phyloP scores from a whole-genome alignment of 2,113 vertebrate species.

The Xenus cinereus region DNA sequence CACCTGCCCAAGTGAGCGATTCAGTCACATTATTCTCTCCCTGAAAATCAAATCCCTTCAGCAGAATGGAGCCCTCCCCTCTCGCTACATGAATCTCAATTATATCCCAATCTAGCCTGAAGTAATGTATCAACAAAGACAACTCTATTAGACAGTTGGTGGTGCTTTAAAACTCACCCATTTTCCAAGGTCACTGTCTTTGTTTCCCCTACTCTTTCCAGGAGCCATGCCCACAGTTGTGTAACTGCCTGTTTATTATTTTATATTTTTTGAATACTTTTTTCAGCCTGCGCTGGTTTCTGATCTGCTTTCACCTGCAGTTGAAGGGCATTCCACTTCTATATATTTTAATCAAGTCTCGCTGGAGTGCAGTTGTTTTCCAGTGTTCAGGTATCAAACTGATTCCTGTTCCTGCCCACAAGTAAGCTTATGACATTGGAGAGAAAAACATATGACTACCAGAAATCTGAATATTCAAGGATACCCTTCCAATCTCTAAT shows the following conservation, averaged over 20 bases:
- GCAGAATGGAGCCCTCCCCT: not conserved
- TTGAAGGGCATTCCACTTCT: not conserved
- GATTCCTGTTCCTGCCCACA: not conserved
- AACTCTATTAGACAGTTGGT: not conserved
- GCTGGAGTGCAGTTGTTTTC: not conserved
- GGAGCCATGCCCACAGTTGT: rapidly evolving
- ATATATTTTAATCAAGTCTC: not conserved
- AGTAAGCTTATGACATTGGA: not conserved
- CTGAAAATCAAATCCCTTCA: not conserved
- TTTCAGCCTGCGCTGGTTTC: not conserved
- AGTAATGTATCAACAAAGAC: not conserved
- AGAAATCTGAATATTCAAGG: not conserved
- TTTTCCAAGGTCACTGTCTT: not conserved
- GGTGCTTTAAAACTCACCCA: not conserved
- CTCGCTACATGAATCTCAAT: not conserved
- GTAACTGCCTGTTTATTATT: not conserved
- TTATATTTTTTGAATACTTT: not conserved
- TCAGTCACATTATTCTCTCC: not conserved
- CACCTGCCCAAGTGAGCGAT: not conserved
- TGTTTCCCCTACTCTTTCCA: not conserved
- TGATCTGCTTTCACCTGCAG: not conserved
- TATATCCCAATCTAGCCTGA: not conserved
- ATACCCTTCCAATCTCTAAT: not conserved
- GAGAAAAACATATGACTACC: not conserved
- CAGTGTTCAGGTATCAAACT: not conserved